Percentiles rank a stretch among this genome's conserved stretches.
Evolutionary conservation across 2,797 vertebrate species (phyloP).

Genomic region (Malurus splendens): DNA sequence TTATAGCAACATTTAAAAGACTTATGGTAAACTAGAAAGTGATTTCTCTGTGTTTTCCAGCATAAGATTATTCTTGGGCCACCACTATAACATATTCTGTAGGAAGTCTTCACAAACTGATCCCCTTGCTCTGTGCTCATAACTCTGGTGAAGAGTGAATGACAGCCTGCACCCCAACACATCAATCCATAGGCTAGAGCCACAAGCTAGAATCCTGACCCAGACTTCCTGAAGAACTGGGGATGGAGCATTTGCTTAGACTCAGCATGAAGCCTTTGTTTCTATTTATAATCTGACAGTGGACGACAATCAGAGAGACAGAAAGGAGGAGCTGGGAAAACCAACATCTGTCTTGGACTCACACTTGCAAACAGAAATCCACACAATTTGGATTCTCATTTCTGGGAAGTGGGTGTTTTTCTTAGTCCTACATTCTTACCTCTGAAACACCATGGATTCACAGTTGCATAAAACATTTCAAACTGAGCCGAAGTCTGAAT

Average conservation of each 20-base stretch:
- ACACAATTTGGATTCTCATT: neutral
- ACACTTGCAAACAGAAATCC: neutral
- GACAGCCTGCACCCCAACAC: neutral
- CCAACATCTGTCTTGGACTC: neutral
- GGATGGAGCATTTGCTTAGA: neutral
- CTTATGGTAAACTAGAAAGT: neutral
- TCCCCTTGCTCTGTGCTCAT: neutral
- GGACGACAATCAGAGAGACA: neutral
- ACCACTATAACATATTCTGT: neutral
- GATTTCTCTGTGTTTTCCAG: neutral
- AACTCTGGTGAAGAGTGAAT: neutral
- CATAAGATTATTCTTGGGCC: neutral
- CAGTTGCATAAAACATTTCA: neutral
- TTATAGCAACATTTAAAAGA: neutral
- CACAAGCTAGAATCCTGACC: neutral
- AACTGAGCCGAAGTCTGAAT: neutral
- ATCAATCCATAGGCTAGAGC: neutral
- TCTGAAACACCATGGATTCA: neutral
- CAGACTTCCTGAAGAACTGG: neutral
- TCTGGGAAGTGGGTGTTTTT: neutral
- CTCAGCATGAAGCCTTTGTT: neutral
- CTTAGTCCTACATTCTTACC: neutral
- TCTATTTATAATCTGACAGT: neutral
- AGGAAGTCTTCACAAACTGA: neutral
- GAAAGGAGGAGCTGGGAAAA: neutral